These are phyloP conservation scores for Lophura swinhoii DNA, from an alignment of 2,797 vertebrate species.

Conservation along the genomic window DNA sequence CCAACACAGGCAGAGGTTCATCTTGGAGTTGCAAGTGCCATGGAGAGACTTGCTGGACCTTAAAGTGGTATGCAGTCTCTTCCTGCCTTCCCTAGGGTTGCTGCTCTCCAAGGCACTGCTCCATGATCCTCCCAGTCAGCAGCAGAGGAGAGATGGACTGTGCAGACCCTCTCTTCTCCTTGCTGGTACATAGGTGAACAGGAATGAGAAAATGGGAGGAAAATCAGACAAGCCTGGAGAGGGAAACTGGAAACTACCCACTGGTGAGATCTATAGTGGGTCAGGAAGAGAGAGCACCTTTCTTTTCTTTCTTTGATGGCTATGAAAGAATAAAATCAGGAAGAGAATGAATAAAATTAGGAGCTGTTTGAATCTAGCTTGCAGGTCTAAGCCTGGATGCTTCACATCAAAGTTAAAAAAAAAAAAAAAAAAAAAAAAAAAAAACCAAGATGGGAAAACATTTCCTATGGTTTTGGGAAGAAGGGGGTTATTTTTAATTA, in stretches of 20 bases:
- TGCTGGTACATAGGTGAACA: fast-evolving
- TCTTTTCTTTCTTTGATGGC: neutral
- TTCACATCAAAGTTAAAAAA: neutral
- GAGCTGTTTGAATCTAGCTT: neutral
- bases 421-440: neutral
- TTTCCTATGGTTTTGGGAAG: neutral
- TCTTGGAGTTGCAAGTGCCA: neutral
- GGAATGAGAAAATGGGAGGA: neutral
- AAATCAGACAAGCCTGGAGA: neutral
- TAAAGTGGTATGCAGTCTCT: fast-evolving
- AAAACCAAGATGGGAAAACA: neutral
- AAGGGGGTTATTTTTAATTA: conserved; percentile 28
- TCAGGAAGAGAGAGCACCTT: neutral
- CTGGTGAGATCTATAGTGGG: neutral
- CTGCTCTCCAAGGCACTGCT: fast-evolving
- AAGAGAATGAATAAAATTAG: neutral
- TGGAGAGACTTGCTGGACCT: neutral
- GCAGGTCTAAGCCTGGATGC: neutral
- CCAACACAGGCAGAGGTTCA: neutral
- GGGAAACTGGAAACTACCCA: neutral
- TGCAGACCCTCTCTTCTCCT: neutral
- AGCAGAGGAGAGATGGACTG: neutral
- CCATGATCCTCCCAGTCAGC: neutral
- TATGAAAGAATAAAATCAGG: neutral
- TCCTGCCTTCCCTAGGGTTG: neutral